A percentile compares a stretch with the other conserved stretches of the same genome.
These are phyloP conservation scores for Taenioides sp. DNA, from an alignment of 2,797 vertebrate genomes.

Conservation along the genomic window DNA sequence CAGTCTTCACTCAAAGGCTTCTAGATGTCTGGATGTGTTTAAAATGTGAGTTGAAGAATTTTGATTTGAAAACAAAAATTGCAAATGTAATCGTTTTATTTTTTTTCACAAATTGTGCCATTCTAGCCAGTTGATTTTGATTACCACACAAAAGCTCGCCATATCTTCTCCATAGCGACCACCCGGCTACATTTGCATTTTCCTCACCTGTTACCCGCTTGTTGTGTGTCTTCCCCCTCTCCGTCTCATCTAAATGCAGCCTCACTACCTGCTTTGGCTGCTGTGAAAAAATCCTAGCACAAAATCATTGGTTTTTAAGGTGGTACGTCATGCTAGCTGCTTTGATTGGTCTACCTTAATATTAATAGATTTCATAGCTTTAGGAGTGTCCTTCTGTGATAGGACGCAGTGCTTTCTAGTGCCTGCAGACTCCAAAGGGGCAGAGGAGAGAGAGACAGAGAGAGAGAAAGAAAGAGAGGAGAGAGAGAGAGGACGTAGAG, in stretches of 20 bases:
- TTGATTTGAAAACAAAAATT: not conserved
- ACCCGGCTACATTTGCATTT: slow-evolving; percentile 35
- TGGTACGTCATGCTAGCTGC: not conserved
- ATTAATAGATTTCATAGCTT: slow-evolving; percentile 45
- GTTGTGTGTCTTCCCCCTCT: slow-evolving; percentile 20
- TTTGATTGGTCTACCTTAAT: slow-evolving; percentile 31
- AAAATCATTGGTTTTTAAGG: slow-evolving; percentile 30
- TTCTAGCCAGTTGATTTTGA: slow-evolving; percentile 57
- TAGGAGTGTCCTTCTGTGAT: slow-evolving; percentile 47
- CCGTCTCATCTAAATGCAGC: slow-evolving; percentile 69
- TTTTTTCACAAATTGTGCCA: not conserved
- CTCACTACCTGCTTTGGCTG: slow-evolving; percentile 54
- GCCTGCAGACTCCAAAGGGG: slow-evolving; percentile 24
- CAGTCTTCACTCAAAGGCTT: no score
- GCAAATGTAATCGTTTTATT: not conserved
- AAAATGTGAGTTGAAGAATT: no score
- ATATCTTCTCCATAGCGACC: slow-evolving; percentile 58
- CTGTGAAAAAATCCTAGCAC: slow-evolving; percentile 7
- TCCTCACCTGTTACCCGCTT: slow-evolving; percentile 75
- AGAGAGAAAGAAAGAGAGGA: slow-evolving; percentile 40
- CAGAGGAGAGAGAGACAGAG: slow-evolving; percentile 26
- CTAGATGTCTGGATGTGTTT: no score
- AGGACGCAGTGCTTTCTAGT: slow-evolving; percentile 37
- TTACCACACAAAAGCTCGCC: slow-evolving; percentile 49
- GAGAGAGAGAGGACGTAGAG: slow-evolving; percentile 40